Conservation (phyloP, 2,113 vertebrate species). For the Peucedramus taeniatus region DNA sequence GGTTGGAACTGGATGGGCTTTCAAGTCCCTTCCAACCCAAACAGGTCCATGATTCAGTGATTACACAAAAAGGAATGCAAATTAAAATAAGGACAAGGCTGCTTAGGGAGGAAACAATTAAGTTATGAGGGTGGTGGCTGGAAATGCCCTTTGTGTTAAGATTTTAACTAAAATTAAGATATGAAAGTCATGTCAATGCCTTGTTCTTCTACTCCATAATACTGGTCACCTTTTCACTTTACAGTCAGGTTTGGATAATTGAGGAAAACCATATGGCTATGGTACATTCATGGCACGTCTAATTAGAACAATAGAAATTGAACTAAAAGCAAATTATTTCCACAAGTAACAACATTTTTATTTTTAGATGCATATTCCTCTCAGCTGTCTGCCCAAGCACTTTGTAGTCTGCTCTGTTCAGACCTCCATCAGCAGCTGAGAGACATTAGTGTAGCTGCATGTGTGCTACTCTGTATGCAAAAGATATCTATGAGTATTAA, state of each 20-base stretch:
- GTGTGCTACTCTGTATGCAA: conserved; percentile 71
- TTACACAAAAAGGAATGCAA: neutral
- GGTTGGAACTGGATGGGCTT: fast-evolving
- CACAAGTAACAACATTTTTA: neutral
- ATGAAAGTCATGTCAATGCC: neutral
- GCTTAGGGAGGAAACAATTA: fast-evolving
- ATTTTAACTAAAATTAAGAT: neutral
- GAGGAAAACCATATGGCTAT: neutral
- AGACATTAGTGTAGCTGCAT: conserved; percentile 32
- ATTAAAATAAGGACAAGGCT: neutral
- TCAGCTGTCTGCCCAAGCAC: neutral
- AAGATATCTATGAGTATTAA: conserved; percentile 75
- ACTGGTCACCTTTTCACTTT: neutral
- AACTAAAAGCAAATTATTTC: neutral
- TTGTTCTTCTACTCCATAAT: neutral
- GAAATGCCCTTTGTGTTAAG: neutral
- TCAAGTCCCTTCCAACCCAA: neutral
- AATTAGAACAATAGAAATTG: neutral
- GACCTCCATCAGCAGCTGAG: neutral
- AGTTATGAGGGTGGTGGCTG: neutral
- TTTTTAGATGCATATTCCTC: neutral
- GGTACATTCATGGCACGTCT: neutral
- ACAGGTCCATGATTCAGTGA: fast-evolving
- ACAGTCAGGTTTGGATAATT: neutral
- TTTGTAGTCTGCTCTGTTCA: neutral